phyloP scores from a whole-genome alignment of 2,888 invertebrate genomes.

The Cerastis leucographa region DNA sequence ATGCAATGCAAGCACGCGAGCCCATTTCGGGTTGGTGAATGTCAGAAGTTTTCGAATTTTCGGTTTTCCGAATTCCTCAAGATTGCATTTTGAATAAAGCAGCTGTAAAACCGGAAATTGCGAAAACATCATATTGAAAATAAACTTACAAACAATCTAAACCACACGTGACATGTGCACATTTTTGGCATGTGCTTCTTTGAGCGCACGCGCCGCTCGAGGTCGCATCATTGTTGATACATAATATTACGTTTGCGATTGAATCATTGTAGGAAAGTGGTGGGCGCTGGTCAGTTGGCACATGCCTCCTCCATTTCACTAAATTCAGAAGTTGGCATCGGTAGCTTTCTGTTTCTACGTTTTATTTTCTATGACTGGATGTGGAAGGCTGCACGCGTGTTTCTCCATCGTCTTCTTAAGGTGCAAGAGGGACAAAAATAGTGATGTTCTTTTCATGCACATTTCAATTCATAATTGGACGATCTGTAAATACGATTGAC shows the following conservation, averaged over 20 bases:
- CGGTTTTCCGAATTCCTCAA: too few species aligned
- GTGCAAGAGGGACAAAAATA: not conserved
- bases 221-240: constrained; percentile 34
- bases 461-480: not conserved
- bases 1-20: not conserved
- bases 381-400: not conserved
- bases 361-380: not conserved
- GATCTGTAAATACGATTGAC: not conserved
- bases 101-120: not conserved
- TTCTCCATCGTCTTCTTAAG: not conserved
- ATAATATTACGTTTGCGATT: constrained; percentile 18
- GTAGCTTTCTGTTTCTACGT: not conserved
- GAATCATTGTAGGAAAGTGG: constrained; percentile 36
- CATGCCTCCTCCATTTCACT: constrained; percentile 17
- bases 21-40: not conserved
- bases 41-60: not conserved
- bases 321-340: constrained; percentile 22
- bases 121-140: not conserved
- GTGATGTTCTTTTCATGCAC: not conserved
- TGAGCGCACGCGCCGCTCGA: constrained; percentile 15
- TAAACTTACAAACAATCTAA: not conserved
- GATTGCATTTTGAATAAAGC: not conserved
- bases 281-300: constrained; percentile 28
- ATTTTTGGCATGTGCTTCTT: constrained; percentile 28
- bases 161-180: constrained; percentile 19